phyloP scores from a whole-genome alignment of 2,888 invertebrate genomes.

The Andrena camellia region DNA sequence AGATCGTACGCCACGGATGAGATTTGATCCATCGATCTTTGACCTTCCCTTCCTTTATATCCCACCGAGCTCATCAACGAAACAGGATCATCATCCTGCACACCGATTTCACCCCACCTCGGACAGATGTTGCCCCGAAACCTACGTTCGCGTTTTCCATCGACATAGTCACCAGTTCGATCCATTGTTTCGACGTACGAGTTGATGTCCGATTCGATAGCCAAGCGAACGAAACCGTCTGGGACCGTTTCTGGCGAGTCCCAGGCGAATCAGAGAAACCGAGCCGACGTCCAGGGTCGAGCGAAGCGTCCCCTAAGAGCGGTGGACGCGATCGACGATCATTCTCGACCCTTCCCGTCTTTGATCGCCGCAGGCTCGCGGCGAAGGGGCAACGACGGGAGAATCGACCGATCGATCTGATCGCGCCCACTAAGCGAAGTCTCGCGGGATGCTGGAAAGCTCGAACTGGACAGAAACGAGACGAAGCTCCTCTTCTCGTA shows the following conservation, averaged over 20 bases:
- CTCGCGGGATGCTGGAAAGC: slow-evolving; percentile 1
- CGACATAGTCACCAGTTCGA: slow-evolving; percentile 4
- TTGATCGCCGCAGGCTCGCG: not conserved
- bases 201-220: slow-evolving; percentile 17
- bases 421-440: not conserved
- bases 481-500: slow-evolving; percentile 33
- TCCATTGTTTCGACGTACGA: not conserved
- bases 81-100: not conserved
- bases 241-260: slow-evolving; percentile 18
- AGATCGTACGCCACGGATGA: not conserved
- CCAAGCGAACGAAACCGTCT: slow-evolving; percentile 33
- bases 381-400: not conserved
- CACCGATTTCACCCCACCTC: slow-evolving; percentile 13
- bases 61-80: not conserved
- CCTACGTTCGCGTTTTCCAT: slow-evolving; percentile 19
- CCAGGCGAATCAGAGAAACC: slow-evolving; percentile 57
- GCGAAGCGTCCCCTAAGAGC: slow-evolving; percentile 18
- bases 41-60: not conserved
- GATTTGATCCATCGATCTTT: slow-evolving; percentile 28
- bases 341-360: not conserved
- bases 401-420: not conserved
- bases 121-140: slow-evolving; percentile 18
- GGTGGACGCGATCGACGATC: slow-evolving; percentile 1
- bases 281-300: slow-evolving; percentile 58
- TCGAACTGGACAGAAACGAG: slow-evolving; percentile 45